Conservation (phyloP, 53 echinoderm and acorn worm species). For the Luidia sarsii region DNA sequence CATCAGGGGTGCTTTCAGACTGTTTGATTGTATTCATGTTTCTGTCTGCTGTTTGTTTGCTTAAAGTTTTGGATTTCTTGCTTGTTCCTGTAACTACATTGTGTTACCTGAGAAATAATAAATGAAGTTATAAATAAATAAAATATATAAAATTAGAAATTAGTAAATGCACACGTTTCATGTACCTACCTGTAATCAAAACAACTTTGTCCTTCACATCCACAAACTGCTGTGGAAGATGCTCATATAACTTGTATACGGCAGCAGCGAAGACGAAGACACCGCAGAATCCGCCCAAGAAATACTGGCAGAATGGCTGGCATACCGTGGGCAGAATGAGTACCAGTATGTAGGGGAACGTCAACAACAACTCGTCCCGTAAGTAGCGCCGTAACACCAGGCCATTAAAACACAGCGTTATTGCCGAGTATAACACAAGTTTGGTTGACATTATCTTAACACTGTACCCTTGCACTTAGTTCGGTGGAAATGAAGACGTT, state of each 20-base stretch:
- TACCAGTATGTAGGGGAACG: slow-evolving; percentile 82
- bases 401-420: slow-evolving; percentile 88
- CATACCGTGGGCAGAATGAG: slow-evolving; percentile 79
- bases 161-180: too few species aligned
- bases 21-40: too few species aligned
- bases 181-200: slow-evolving; percentile 87
- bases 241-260: slow-evolving; percentile 78
- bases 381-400: slow-evolving; percentile 83
- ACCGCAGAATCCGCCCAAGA: slow-evolving; percentile 92
- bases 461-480: too few species aligned
- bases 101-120: too few species aligned
- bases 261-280: slow-evolving; percentile 79
- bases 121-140: too few species aligned
- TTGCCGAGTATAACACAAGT: slow-evolving; percentile 81
- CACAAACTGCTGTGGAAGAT: slow-evolving; percentile 79
- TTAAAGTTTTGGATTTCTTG: too few species aligned
- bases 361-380: slow-evolving; percentile 75
- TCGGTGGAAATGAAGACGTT: neutral
- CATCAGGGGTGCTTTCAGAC: too few species aligned
- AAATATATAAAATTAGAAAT: too few species aligned
- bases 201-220: slow-evolving; percentile 74
- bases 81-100: too few species aligned
- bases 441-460: slow-evolving; percentile 81
- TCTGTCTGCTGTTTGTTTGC: too few species aligned
- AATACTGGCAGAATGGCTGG: slow-evolving; percentile 89